phyloP scores from a whole-genome alignment of 1,140 invertebrate genomes.

The Formica selysi region DNA sequence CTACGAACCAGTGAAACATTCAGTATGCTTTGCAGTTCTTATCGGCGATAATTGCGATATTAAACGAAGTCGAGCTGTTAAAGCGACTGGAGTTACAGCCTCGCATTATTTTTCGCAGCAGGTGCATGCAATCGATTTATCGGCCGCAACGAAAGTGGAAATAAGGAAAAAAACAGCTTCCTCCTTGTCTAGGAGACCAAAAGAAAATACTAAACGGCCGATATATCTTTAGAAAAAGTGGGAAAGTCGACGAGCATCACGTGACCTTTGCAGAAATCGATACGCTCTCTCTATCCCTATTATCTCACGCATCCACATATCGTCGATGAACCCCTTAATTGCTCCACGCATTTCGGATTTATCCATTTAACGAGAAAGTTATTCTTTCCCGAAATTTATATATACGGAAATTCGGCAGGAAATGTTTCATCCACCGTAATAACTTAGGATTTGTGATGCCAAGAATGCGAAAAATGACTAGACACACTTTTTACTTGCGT shows the following conservation, averaged over 20 bases:
- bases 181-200: conserved; percentile 54
- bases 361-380: not conserved
- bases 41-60: conserved; percentile 13
- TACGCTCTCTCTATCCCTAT: conserved; percentile 43
- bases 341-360: conserved; percentile 9
- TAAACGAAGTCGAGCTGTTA: conserved; percentile 37
- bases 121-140: conserved; percentile 66
- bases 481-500: not conserved
- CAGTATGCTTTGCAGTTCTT: not conserved
- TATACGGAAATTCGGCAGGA: not conserved
- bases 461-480: not conserved
- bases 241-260: conserved; percentile 42
- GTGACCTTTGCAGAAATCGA: conserved; percentile 67
- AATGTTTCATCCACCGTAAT: not conserved
- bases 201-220: conserved; percentile 57
- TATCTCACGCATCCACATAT: conserved; percentile 37
- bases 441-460: not conserved
- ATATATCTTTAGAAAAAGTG: conserved; percentile 63
- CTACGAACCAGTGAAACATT: not conserved
- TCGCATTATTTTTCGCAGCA: conserved; percentile 59
- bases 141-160: conserved; percentile 46
- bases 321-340: conserved; percentile 36
- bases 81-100: conserved; percentile 25
- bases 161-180: conserved; percentile 46
- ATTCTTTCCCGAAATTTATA: not conserved